Conservation (phyloP, 2,797 vertebrate species). For the Chloroceryle inda region DNA sequence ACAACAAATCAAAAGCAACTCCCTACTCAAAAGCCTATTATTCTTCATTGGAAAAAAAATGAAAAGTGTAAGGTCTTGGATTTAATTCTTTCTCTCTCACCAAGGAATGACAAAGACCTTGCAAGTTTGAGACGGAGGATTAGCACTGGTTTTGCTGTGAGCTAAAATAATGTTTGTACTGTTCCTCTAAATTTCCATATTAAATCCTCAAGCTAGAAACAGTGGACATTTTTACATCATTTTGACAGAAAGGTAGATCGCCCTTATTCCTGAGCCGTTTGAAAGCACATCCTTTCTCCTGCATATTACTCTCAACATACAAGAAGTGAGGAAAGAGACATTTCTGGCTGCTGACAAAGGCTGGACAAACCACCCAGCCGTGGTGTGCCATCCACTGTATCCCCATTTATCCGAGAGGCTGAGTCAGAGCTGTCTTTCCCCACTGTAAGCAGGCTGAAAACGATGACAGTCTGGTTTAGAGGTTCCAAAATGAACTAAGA, state of each 20-base stretch:
- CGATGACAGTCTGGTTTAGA: conserved; percentile 13
- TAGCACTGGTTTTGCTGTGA: background rate
- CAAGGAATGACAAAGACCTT: background rate
- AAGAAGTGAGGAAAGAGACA: background rate
- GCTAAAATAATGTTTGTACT: background rate
- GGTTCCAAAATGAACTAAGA: conserved; percentile 46
- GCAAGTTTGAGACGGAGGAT: background rate
- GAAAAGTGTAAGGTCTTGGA: background rate
- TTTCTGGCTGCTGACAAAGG: background rate
- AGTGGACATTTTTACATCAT: background rate
- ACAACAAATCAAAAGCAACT: background rate
- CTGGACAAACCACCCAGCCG: background rate
- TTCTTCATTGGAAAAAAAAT: background rate
- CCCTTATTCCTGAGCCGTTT: background rate
- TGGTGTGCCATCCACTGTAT: background rate
- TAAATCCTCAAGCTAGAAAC: background rate
- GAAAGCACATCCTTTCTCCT: background rate
- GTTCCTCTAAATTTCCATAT: background rate
- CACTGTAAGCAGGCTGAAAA: conserved; percentile 15
- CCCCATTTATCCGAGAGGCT: background rate
- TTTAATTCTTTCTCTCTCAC: background rate
- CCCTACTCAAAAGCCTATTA: fast-evolving
- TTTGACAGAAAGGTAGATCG: background rate
- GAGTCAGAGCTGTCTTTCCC: conserved; percentile 36
- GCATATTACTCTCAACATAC: background rate